These are phyloP conservation scores for Lithobates pipiens DNA, from an alignment of 2,797 vertebrate genomes.

Conservation along the genomic window DNA sequence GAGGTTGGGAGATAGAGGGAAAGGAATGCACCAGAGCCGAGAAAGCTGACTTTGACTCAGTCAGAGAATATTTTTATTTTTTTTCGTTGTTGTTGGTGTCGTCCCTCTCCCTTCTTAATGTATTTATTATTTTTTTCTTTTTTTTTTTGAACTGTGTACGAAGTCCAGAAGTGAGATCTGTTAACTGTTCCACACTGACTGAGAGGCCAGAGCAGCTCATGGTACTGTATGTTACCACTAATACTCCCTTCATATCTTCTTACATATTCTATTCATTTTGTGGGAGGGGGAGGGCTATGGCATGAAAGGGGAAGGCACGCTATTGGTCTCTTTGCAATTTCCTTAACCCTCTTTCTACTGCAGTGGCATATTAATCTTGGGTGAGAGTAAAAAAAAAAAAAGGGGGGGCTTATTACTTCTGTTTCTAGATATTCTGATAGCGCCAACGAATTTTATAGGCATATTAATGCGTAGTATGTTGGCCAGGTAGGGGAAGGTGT, in stretches of 20 bases:
- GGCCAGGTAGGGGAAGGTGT: conserved; percentile 4
- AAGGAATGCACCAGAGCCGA: conserved; percentile 75
- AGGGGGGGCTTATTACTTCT: conserved; percentile 8
- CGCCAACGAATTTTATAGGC: conserved; percentile 9
- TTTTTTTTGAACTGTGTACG: conserved; percentile 67
- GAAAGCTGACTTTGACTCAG: conserved; percentile 70
- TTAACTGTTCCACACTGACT: conserved; percentile 81
- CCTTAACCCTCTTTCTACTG: conserved; percentile 30
- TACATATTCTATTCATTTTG: conserved; percentile 65
- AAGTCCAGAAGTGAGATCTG: conserved; percentile 81
- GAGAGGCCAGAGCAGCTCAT: conserved; percentile 87
- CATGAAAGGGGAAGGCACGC: conserved; percentile 27
- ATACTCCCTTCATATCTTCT: conserved; percentile 92
- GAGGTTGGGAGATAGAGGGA: conserved; percentile 74
- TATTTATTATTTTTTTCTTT: conserved; percentile 44
- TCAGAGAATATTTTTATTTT: conserved; percentile 59
- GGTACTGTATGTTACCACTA: conserved; percentile 95
- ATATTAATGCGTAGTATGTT: neutral
- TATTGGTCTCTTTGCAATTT: conserved; percentile 24
- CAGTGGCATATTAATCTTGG: neutral
- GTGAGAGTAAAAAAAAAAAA: neutral
- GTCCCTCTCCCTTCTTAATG: conserved; percentile 53
- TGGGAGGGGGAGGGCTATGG: conserved; percentile 39
- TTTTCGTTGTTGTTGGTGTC: conserved; percentile 9
- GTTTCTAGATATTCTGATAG: conserved; percentile 23